Base-by-base conservation (phyloP, 2,888 invertebrate genomes). In the Folsomia manolachei region DNA sequence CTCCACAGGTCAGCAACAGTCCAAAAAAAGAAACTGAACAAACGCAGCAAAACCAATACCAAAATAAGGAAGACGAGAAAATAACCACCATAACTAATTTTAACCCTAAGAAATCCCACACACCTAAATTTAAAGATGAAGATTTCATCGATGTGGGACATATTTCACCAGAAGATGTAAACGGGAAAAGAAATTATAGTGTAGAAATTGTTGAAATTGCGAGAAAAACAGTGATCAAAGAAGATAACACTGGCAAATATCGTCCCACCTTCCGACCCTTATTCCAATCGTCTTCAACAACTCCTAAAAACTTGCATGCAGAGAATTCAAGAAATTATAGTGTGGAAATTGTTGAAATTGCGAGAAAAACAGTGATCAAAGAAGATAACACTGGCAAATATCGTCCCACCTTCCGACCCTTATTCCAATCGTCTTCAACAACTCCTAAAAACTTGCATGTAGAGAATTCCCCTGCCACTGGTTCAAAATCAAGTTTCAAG, bases 141-240 rank as follows among this genome's bases (percentile, higher is more conserved):
- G 27, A 27, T 27, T 64, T 64, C n/a, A 27, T 19, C 14, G 39
- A 39, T 24, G 27, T 9, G 27, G 7, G 27, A 25, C 24, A 27
- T 27, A 2, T 27, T 9, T 18, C 64, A 14, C 1, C 14, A n/a
- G 27, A 21, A 64, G 26, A 7, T 62, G 51, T 1, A 27, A 68
- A 71, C 11, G 56, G 69, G 14, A 65, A 67, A 27, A 67, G 74
- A 24, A 76, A 76, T 60, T 76, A 72, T 60, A 74, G 74, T 1
- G 63, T 76, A 1, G 76, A 76, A 70, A 72, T 76, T 24, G 71
- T 71, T 19, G 74, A 74, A 24, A 69, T 76, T 2, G 71, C 74
- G 11, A 53, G 74, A 4, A 76, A 71, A 61, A 71, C 68, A 2
- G 62, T 69, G 14, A 65, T 70, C 4, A 69, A 69, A 51, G 70